Conservation (phyloP, 2,888 invertebrate species). For the Phrixothrix hirtus region DNA sequence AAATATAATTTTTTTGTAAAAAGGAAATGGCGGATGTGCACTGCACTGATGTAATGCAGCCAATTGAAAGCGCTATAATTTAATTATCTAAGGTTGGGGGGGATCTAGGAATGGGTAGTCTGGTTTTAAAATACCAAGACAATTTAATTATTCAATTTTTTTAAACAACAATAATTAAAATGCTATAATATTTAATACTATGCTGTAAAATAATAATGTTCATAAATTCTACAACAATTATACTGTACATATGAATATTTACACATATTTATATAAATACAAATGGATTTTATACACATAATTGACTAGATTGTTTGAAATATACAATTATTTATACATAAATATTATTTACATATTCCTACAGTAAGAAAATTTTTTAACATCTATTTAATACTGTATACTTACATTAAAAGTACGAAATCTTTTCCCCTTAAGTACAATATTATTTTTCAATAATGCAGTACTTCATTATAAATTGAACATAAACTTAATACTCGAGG, state of each 20-base stretch:
- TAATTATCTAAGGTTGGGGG: too few relatives aligned
- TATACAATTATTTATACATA: conserved; percentile 18
- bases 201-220: conserved; percentile 18
- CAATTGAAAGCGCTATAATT: too few relatives aligned
- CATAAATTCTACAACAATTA: conserved; percentile 24
- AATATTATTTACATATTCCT: too few relatives aligned
- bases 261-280: conserved; percentile 24
- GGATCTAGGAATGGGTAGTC: too few relatives aligned
- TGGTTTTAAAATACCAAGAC: too few relatives aligned
- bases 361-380: conserved; percentile 16
- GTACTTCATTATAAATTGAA: conserved; percentile 18
- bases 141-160: too few relatives aligned
- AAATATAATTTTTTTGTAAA: too few relatives aligned
- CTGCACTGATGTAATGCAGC: too few relatives aligned
- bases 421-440: conserved; percentile 24
- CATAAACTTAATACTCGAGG: conserved; percentile 21
- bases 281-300: conserved; percentile 26
- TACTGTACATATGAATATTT: conserved; percentile 26
- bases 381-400: conserved; percentile 17
- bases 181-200: conserved; percentile 18
- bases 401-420: conserved; percentile 24
- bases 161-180: conserved; percentile 11
- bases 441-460: conserved; percentile 9
- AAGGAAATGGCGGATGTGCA: too few relatives aligned
- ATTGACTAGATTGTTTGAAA: conserved; percentile 25